These are phyloP conservation scores for Aphaenogaster floridana DNA, from an alignment of 1,140 invertebrate genomes.

Conservation along the genomic window DNA sequence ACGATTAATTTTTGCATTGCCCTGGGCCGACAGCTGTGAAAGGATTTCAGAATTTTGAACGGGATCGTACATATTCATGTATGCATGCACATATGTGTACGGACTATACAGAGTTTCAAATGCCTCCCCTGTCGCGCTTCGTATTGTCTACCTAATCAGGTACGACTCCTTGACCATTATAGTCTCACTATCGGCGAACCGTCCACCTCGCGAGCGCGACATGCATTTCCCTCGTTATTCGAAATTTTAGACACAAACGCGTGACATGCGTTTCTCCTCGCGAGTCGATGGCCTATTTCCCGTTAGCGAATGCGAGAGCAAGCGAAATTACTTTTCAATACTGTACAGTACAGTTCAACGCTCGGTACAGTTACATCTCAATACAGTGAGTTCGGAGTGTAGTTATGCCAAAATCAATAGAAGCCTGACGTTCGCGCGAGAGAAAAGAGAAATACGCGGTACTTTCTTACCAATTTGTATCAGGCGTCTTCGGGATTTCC, in stretches of 20 bases:
- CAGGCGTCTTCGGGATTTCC: slow-evolving; percentile 47
- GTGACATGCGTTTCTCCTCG: background rate
- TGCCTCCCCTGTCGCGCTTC: background rate
- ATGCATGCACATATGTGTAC: background rate
- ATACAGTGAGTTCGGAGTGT: background rate
- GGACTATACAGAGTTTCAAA: background rate
- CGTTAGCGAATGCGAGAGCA: slow-evolving; percentile 22
- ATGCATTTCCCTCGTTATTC: slow-evolving; percentile 30
- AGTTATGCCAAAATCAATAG: slow-evolving; percentile 54
- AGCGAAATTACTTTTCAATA: slow-evolving; percentile 15
- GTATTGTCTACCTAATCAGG: slow-evolving; percentile 50
- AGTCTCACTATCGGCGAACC: slow-evolving; percentile 34
- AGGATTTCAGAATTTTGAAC: slow-evolving; percentile 27
- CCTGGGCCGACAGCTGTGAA: slow-evolving; percentile 36
- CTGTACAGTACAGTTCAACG: background rate
- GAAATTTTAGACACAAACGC: slow-evolving; percentile 34
- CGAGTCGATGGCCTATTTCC: slow-evolving; percentile 5
- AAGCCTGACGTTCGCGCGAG: slow-evolving; percentile 4
- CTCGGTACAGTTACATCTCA: background rate
- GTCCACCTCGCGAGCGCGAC: background rate
- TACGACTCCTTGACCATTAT: slow-evolving; percentile 36
- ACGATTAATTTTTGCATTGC: slow-evolving; percentile 46
- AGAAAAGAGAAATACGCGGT: slow-evolving; percentile 30
- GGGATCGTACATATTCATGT: slow-evolving; percentile 19
- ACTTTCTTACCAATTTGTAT: slow-evolving; percentile 57